Evolutionary conservation across 2,113 vertebrate species (phyloP), one percentile per base, ranked within the genome.

Genomic region (Chloropsis hardwickii): DNA sequence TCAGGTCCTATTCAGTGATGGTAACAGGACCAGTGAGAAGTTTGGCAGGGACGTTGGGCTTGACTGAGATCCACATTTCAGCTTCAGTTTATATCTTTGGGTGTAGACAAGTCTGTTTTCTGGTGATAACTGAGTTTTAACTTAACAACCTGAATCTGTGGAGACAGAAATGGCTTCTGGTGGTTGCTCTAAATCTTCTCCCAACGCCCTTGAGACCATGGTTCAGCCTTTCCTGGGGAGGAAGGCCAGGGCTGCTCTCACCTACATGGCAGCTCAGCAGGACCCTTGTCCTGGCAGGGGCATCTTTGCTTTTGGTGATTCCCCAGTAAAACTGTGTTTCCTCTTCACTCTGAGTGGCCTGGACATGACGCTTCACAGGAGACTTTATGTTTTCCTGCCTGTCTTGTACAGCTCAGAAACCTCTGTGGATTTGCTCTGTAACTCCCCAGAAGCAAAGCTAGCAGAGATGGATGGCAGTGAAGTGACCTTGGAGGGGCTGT

Each of bases 151-250:
- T 47, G 27, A 58, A 58, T 23, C 51, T 60, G 21, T n/a, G 28
- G 62, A 47, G 56, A 19, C 39, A 33, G 23, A 53, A 77, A 22
- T 40, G 29, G 27, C 42, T 80, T 72, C 45, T 88, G 40, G 27
- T 51, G 19, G 29, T 51, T 73, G 21, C 53, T 88, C 24, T 51
- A 48, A 94, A 66, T 28, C 23, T 80, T 53, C n/a, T 71, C 45
- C 24, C 31, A 31, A 1, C 2, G 5, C 11, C 31, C 15, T 5
- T 70, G 31, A 45, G 45, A 17, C 48, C 1, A 3, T 0, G 2
- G 18, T 27, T 91, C 4, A 5, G 44, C 51, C 27, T 40, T 51
- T 60, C 44, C 71, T 3, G 3, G 44, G 40, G 23, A 10, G 31
- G 37, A 51, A 45, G 11, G 14, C 39, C 7, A 3, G 23, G 54